phyloP scores from a whole-genome alignment of 2,113 vertebrate species.

The Vulpes lagopus region DNA sequence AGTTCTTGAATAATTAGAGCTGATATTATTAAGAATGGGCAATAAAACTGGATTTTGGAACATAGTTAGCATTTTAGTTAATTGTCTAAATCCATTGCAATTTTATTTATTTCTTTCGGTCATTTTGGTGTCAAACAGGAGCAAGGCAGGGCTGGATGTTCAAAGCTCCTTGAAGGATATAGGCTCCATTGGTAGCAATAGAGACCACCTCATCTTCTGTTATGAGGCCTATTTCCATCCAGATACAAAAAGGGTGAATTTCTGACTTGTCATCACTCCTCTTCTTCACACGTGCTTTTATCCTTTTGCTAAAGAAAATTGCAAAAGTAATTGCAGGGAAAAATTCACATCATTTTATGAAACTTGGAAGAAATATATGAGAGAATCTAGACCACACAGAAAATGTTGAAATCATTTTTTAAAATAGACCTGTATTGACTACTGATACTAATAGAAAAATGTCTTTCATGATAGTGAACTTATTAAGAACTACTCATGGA shows the following conservation, averaged over 20 bases:
- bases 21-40: neutral
- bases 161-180: neutral
- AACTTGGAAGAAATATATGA: neutral
- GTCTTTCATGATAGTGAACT: neutral
- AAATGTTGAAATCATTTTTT: neutral
- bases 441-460: neutral
- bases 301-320: constrained; percentile 27
- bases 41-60: neutral
- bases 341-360: neutral
- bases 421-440: neutral
- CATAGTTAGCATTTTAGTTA: neutral
- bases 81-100: neutral
- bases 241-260: neutral
- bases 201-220: neutral
- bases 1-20: constrained; percentile 12
- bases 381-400: neutral
- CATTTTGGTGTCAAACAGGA: neutral
- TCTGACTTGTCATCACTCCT: neutral
- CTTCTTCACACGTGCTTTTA: neutral
- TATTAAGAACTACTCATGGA: neutral
- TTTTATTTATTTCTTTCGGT: neutral
- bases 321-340: neutral
- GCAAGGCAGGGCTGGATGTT: neutral
- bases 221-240: neutral
- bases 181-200: neutral